Base-by-base conservation (phyloP, 2,113 vertebrate species). In the Baryphthengus martii region DNA sequence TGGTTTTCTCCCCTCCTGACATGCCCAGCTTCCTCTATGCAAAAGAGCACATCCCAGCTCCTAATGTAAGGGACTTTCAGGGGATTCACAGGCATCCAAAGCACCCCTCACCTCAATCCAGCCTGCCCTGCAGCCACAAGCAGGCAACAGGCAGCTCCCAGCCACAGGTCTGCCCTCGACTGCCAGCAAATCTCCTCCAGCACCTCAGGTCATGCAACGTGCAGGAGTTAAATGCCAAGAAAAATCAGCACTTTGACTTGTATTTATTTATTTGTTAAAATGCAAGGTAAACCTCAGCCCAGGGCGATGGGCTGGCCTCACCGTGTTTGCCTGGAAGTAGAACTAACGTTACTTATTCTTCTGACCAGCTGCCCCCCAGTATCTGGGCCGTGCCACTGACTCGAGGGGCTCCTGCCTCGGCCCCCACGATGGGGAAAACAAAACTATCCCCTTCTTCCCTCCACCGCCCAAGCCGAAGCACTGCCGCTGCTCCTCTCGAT, bases 381-480 rank as follows among this genome's bases (percentile, higher is more conserved):
- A 58, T 13, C 21, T 39, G 21, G 44, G 37, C 12, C 10, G 3
- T 50, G 31, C 16, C 23, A 13, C 71, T 1, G 17, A 45, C 49
- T 23, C 0, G 3, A 65, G 49, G 15, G 11, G 24, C 4, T 77
- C 77, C 73, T 65, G 31, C 45, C 70, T 62, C 28, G 58, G 23
- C 11, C 23, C 55, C 40, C 26, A 5, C 61, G 37, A 55, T 9
- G n/a, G 17, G 5, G 31, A 73, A 87, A 40, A 59, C 35, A 26
- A 66, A 61, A 16, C 33, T 62, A 31, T 8, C 35, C 16, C 53
- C n/a, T 45, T 42, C 49, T 50, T 68, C 77, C 58, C 19, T 62
- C 4, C 29, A 10, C 0, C 0, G 0, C 21, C 53, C 11, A 0
- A 0, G 21, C 26, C 55, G 62, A 52, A 53, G 50, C 1, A 0